Base-by-base conservation (phyloP, 2,113 vertebrate genomes). In the Epinephelus lanceolatus region DNA sequence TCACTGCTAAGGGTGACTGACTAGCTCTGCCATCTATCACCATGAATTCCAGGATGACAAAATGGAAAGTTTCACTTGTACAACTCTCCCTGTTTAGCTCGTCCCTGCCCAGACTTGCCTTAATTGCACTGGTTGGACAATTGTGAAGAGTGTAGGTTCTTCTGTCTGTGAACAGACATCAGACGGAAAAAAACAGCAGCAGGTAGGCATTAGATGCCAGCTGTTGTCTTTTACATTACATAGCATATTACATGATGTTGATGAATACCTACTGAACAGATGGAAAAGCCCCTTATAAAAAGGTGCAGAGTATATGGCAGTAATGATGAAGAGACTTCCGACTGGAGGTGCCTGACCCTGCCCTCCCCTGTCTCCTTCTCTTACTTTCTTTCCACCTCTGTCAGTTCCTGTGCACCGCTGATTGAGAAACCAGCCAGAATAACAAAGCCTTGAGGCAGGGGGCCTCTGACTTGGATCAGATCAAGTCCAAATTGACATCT, bases 401-500 rank as follows among this genome's bases (percentile, higher is more conserved):
- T 75, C 62, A 62, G 52, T 65, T 88, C 70, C 73, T 84, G 73
- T 69, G 11, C 33, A 23, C 13, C 8, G 49, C 19, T 89, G 84
- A 94, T 93, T 57, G 89, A 88, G 61, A 91, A 92, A 92, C 53
- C 89, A 86, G 89, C 67, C 61, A 40, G 59, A 84, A 83, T 81
- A 83, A 83, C 74, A 90, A 81, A 83, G 67, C 86, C 78, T 53
- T 9, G 81, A 71, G 74, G 76, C 21, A 49, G 21, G 80, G 69
- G 81, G 72, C 8, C 65, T 45, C 60, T 0, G 27, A 73, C 84
- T 85, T 67, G 88, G 82, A 88, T 84, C 81, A 51, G 45, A 80
- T 69, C n/a, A 6, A 62, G 82, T 84, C 81, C 83, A 90, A 74
- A 87, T 88, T 80, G 53, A 88, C 93, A 94, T 93, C 94, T 94